phyloP scores from a whole-genome alignment of 2,797 vertebrate species.

The Oreonectes daqikongensis region DNA sequence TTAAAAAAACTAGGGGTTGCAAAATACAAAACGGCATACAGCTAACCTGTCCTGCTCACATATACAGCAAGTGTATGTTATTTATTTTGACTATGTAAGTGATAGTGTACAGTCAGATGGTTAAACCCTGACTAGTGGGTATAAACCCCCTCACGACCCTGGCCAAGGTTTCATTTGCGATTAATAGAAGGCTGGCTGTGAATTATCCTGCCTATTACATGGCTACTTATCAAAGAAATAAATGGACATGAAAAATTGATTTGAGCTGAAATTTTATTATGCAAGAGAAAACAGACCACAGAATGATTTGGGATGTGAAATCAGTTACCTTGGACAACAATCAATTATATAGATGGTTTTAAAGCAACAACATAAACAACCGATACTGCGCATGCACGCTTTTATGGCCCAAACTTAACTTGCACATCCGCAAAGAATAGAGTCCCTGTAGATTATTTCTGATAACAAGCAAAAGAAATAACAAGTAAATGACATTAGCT shows the following conservation, averaged over 20 bases:
- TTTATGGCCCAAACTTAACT: too few relatives aligned
- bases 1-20: background rate
- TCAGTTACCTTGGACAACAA: background rate
- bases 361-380: too few relatives aligned
- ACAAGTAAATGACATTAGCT: too few relatives aligned
- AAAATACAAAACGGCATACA: background rate
- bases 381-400: too few relatives aligned
- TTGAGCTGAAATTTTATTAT: background rate
- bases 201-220: background rate
- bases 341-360: background rate
- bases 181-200: background rate
- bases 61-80: too few relatives aligned
- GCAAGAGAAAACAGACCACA: background rate
- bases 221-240: constrained; percentile 3
- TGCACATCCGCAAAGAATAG: too few relatives aligned
- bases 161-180: background rate
- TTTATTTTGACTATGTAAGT: background rate
- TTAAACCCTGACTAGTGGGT: background rate
- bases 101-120: background rate
- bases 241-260: background rate
- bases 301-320: background rate
- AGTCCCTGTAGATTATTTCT: too few relatives aligned
- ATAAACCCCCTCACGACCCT: background rate
- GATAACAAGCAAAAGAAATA: too few relatives aligned
- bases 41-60: background rate